These are phyloP conservation scores for Venturia canescens DNA, from an alignment of 1,140 invertebrate species.

Conservation along the genomic window DNA sequence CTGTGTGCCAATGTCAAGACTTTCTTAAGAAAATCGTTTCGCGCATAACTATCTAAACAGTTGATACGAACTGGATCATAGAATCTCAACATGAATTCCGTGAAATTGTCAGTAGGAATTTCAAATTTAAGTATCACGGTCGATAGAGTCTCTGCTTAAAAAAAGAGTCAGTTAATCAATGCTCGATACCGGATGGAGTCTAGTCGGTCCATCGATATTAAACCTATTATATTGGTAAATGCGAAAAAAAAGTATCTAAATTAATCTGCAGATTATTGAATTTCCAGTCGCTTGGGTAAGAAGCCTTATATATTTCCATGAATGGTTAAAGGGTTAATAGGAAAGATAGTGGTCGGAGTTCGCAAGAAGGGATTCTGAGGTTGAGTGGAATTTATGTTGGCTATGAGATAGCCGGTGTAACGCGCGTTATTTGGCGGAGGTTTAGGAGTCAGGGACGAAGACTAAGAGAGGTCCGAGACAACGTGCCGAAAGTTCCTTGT, in stretches of 20 bases:
- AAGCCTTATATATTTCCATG: constrained; percentile 11
- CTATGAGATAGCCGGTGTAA: constrained; percentile 31
- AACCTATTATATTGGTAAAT: neutral
- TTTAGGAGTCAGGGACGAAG: neutral
- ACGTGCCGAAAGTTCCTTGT: constrained; percentile 3
- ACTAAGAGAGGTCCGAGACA: constrained; percentile 20
- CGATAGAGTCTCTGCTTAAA: too few species aligned
- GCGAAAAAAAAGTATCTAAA: neutral
- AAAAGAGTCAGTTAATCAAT: neutral
- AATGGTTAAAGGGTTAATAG: constrained; percentile 26
- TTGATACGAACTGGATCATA: too few species aligned
- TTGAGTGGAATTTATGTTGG: constrained; percentile 37
- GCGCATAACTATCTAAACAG: too few species aligned
- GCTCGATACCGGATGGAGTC: neutral
- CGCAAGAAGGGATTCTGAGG: constrained; percentile 31
- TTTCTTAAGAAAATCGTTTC: too few species aligned
- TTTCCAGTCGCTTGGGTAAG: neutral
- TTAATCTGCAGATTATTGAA: neutral
- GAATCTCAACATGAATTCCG: too few species aligned
- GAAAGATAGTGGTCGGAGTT: constrained; percentile 3
- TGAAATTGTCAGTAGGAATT: too few species aligned
- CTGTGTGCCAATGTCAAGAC: too few species aligned
- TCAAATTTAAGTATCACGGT: too few species aligned
- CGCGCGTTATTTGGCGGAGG: constrained; percentile 1
- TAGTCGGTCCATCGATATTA: neutral